Conservation (phyloP, 2,113 vertebrate genomes). For the Colossoma macropomum region DNA sequence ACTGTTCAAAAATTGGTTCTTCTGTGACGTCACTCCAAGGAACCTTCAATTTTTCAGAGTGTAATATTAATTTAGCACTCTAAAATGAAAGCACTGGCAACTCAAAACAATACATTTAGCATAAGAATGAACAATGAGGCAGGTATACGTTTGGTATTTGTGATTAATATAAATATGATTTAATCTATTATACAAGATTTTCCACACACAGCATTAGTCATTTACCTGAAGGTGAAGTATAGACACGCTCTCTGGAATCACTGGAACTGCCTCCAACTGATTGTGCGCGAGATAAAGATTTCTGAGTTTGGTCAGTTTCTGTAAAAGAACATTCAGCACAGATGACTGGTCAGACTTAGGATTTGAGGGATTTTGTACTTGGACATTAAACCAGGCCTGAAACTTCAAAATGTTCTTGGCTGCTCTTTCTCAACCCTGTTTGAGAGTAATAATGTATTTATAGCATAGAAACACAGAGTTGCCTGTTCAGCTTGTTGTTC, state of each 20-base stretch:
- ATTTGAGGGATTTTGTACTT: background rate
- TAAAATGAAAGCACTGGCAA: too few species aligned
- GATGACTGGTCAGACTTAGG: background rate
- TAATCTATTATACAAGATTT: background rate
- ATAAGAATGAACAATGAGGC: too few species aligned
- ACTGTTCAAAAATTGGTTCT: too few species aligned
- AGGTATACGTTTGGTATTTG: too few species aligned
- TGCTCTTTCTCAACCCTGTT: background rate
- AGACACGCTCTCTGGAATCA: conserved; percentile 89
- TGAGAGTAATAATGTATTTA: conserved; percentile 25
- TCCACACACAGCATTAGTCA: background rate
- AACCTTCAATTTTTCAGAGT: too few species aligned
- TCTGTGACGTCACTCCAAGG: too few species aligned
- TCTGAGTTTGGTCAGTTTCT: conserved; percentile 87
- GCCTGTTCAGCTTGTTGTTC: conserved; percentile 18
- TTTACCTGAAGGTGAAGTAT: conserved; percentile 93
- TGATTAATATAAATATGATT: too few species aligned
- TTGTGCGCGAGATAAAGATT: conserved; percentile 91
- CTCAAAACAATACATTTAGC: too few species aligned
- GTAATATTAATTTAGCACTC: too few species aligned
- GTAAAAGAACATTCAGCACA: conserved; percentile 20
- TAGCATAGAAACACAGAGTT: conserved; percentile 27
- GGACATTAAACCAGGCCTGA: background rate
- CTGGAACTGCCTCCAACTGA: conserved; percentile 88
- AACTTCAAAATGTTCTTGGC: conserved; percentile 5